Base-by-base conservation (phyloP, 2,113 vertebrate genomes). In the Platichthys flesus region DNA sequence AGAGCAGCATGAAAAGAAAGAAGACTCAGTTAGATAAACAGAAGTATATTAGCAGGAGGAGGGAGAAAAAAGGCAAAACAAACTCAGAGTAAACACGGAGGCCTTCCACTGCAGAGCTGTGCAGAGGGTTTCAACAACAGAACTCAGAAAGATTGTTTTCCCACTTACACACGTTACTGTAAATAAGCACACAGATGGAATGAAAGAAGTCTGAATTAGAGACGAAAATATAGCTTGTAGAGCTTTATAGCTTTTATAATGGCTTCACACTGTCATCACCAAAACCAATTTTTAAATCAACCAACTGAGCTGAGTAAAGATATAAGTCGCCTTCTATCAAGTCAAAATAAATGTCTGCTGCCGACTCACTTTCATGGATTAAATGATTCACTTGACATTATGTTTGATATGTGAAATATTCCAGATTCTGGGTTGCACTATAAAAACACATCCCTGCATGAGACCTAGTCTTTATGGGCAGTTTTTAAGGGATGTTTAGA, bases 11-110 rank as follows among this genome's bases (percentile, higher is more conserved):
- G 85, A 85, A 79, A 84, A 74, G 63, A 78, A 61, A 87, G 83
- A 87, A 81, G 71, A 88, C 60, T 61, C 60, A 2, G 76, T 89
- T 85, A 90, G 84, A 91, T 87, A 88, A 92, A 92, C 87, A 84
- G 76, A 79, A 14, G 59, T 80, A 79, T 74, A 84, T 84, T 71
- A 66, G 71, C 45, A 82, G 55, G 78, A 87, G 45, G 68, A 85
- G 45, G 68, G 20, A 62, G 63, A 67, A 57, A 62, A 72, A 65
- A 63, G 58, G 76, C 54, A 79, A 72, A 81, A 79, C 58, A 71
- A 80, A 75, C 84, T 61, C 62, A 68, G 76, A 86, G 78, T 81
- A 85, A 88, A 88, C 81, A 89, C 35, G 65, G 42, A 78, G 69
- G 59, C 56, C 56, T 64, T 28, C 4, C 40, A 68, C 24, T 40